Percentiles rank a stretch among this genome's conserved stretches.
These are phyloP conservation scores for Adelosebastes latens DNA, from an alignment of 2,797 vertebrate species.

Conservation along the genomic window DNA sequence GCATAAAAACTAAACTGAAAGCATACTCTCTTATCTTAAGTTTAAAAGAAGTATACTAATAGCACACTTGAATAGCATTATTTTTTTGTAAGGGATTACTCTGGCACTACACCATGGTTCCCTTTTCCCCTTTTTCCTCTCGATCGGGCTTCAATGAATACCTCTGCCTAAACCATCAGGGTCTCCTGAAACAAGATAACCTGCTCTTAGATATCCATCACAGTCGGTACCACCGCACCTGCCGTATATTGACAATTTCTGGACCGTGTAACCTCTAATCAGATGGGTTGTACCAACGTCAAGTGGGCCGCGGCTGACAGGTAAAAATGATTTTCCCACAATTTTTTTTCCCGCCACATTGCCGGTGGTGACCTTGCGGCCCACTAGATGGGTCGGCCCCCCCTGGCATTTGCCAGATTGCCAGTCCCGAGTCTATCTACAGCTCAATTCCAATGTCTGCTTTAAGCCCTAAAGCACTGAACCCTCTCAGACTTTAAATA, in stretches of 20 bases:
- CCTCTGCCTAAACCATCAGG: background rate
- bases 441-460: slow-evolving; percentile 10
- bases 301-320: background rate
- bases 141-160: background rate
- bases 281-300: background rate
- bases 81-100: background rate
- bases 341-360: background rate
- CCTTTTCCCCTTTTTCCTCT: background rate
- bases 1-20: background rate
- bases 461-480: background rate
- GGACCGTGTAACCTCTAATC: background rate
- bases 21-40: background rate
- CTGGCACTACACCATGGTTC: background rate
- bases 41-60: background rate
- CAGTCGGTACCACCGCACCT: background rate
- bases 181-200: background rate
- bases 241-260: background rate
- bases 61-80: background rate
- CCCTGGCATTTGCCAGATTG: background rate
- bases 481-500: slow-evolving; percentile 5
- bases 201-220: background rate
- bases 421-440: background rate
- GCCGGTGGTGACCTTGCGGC: background rate
- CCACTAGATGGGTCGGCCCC: background rate
- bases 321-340: background rate